These are phyloP conservation scores for Muntiacus muntjak DNA, from an alignment of 2,113 vertebrate species.

Conservation along the genomic window DNA sequence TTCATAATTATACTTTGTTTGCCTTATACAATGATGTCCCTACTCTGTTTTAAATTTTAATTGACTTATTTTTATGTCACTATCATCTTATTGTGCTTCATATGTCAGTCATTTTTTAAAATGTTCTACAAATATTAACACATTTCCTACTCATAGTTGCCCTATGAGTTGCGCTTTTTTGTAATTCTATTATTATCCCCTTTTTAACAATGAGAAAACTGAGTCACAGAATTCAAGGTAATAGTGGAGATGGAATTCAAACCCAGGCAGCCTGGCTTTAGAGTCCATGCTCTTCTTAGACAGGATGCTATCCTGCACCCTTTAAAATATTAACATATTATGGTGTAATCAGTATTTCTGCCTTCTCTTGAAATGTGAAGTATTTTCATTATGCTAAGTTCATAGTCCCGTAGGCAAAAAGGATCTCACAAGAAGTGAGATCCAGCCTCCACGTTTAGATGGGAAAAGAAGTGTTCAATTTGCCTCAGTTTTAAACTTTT, in stretches of 20 bases:
- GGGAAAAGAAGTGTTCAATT: not conserved
- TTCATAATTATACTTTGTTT: not conserved
- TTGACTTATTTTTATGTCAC: not conserved
- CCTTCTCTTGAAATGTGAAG: not conserved
- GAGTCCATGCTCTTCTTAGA: not conserved
- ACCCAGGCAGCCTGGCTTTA: not conserved
- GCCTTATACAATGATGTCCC: not conserved
- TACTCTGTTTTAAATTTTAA: not conserved
- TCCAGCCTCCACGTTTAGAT: rapidly evolving
- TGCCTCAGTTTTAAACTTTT: not conserved
- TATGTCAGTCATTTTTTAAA: not conserved
- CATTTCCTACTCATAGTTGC: not conserved
- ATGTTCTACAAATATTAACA: not conserved
- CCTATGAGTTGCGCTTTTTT: not conserved
- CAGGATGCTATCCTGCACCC: not conserved
- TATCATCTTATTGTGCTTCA: not conserved
- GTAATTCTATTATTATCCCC: not conserved
- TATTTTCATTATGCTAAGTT: not conserved
- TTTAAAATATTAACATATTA: not conserved
- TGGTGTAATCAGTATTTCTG: not conserved
- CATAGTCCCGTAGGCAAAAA: not conserved
- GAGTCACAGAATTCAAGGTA: rapidly evolving
- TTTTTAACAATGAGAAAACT: not conserved
- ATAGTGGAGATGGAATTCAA: not conserved
- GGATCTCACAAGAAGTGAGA: not conserved